phyloP scores from a whole-genome alignment of 2,113 vertebrate species.

The Atractosteus spatula region DNA sequence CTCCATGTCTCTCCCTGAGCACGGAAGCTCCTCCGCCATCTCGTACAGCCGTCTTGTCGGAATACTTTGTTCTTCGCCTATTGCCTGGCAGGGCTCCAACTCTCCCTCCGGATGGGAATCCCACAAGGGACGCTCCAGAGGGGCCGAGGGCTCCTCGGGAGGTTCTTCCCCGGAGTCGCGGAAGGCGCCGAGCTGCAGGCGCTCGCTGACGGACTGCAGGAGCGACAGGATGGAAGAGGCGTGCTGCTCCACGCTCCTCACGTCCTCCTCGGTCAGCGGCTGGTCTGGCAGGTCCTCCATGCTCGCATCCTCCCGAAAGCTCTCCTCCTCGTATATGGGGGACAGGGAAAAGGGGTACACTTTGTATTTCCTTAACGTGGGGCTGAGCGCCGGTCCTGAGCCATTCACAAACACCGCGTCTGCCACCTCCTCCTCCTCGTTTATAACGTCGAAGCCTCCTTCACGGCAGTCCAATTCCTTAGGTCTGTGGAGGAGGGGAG shows the following conservation, averaged over 20 bases:
- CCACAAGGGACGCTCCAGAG: constrained; percentile 21
- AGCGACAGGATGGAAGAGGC: constrained; percentile 42
- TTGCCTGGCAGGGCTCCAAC: background rate
- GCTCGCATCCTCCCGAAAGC: constrained; percentile 26
- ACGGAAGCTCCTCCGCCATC: background rate
- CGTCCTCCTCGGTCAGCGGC: constrained; percentile 33
- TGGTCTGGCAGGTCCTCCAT: constrained; percentile 32
- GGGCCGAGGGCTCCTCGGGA: background rate
- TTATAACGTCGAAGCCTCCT: constrained; percentile 31
- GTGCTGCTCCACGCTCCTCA: constrained; percentile 36
- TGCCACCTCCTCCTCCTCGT: constrained; percentile 39
- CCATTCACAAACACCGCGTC: constrained; percentile 45
- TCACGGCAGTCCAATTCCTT: constrained; percentile 22
- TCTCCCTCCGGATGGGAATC: constrained; percentile 19
- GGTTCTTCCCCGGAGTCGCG: constrained; percentile 8
- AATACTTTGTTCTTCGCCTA: constrained; percentile 1
- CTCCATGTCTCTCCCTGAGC: background rate
- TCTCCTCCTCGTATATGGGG: constrained; percentile 47
- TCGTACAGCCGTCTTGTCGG: constrained; percentile 6
- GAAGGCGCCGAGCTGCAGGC: constrained; percentile 37
- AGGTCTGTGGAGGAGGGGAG: constrained; percentile 8
- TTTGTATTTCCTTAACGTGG: constrained; percentile 27
- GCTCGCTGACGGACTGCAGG: constrained; percentile 47
- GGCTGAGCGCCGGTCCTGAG: constrained; percentile 33
- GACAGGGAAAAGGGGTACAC: constrained; percentile 49